Percentiles rank a stretch among this genome's conserved stretches.
These are phyloP conservation scores for Periplaneta americana DNA, from an alignment of 1,140 invertebrate species.

Conservation along the genomic window DNA sequence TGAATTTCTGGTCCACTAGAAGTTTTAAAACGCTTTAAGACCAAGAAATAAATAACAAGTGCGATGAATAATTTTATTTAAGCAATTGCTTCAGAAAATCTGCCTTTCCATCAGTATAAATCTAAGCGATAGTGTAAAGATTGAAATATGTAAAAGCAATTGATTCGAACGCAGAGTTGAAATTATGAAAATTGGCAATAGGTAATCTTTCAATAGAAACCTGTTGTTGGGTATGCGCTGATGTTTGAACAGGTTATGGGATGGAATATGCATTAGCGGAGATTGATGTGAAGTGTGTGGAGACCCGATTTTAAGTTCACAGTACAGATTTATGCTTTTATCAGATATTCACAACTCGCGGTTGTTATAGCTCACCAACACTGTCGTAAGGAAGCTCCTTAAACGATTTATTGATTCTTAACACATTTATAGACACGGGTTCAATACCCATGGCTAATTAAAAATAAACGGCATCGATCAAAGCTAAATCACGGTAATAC, in stretches of 20 bases:
- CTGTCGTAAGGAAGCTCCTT: neutral
- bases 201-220: neutral
- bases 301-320: neutral
- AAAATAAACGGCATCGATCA: too few relatives aligned
- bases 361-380: neutral
- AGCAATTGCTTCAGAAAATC: too few relatives aligned
- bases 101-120: too few relatives aligned
- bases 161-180: neutral
- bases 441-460: too few relatives aligned
- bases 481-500: too few relatives aligned
- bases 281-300: neutral
- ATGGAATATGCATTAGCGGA: neutral
- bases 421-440: neutral
- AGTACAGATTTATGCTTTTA: neutral
- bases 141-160: neutral
- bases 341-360: neutral
- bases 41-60: too few relatives aligned
- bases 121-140: too few relatives aligned
- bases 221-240: neutral
- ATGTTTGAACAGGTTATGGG: neutral
- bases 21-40: too few relatives aligned
- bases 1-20: too few relatives aligned
- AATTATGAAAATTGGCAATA: neutral
- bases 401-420: neutral
- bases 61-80: too few relatives aligned